Base-by-base conservation (phyloP, 2,888 invertebrate species). In the Drosophila anomalipes region DNA sequence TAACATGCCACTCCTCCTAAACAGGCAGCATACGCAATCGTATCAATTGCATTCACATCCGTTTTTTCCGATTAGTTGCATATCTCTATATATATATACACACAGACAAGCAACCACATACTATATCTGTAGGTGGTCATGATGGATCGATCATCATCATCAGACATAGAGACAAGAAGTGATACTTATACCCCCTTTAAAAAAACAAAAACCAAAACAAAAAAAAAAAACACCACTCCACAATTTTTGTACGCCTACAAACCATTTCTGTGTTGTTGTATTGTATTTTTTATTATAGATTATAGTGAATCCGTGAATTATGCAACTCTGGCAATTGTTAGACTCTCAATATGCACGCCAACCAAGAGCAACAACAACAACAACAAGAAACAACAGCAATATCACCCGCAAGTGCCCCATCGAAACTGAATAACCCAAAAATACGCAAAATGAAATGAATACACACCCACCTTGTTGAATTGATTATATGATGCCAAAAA, bases 241-340 rank as follows among this genome's bases (percentile, higher is more conserved):
- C 47, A 67, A 67, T 69, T 75, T 76, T 87, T 80, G 88, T 78
- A 80, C 61, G 77, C 73, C 88, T 74, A 74, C 82, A 84, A 72
- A 82, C 78, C 82, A 69, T 70, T 84, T 82, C 77, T 80, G 83
- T 81, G 81, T 90, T 85, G 83, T 79, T 91, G 80, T 87, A 79
- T 75, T 80, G 73, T 82, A 76, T 86, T 70, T 90, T 89, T 86
- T 85, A 77, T 89, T 91, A 82, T 89, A 89, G 86, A 86, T 86
- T 77, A 90, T 86, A 86, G 89, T 71, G 90, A 86, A 79, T 88
- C 90, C 90, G 86, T 86, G 86, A 86, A 90, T 86, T 90, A 90
- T 86, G 86, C 86, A 86, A 90, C 86, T 86, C 89, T 85, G 86
- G 89, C 86, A 88, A 86, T 86, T 88, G 89, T 86, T 86, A 86